Evolutionary conservation across 2,113 vertebrate species (phyloP).

Genomic region (Marmota monax): DNA sequence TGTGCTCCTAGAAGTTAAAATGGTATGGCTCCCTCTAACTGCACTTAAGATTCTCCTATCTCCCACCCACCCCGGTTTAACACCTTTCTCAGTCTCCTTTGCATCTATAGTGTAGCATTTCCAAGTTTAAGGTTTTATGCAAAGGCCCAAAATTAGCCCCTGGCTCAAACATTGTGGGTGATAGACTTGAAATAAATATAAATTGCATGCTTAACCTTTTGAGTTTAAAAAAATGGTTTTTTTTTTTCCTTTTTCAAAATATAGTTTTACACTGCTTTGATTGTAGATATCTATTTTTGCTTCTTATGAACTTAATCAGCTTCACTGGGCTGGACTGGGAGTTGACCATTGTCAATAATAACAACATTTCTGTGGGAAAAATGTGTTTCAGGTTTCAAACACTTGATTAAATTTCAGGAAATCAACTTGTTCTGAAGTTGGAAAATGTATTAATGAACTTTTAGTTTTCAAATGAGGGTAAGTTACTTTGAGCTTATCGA

Average conservation of each 20-base stretch:
- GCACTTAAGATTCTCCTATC: neutral
- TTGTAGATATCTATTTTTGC: neutral
- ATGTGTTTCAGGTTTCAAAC: constrained; percentile 50
- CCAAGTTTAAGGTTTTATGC: neutral
- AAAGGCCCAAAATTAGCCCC: neutral
- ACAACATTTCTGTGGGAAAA: constrained; percentile 46
- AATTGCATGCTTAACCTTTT: neutral
- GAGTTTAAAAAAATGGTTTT: neutral
- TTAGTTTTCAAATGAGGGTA: constrained; percentile 22
- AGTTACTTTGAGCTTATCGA: neutral
- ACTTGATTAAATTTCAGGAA: constrained; percentile 26
- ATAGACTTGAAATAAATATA: constrained; percentile 13
- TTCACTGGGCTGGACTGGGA: neutral
- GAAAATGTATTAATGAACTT: neutral
- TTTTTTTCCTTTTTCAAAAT: neutral
- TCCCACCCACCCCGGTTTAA: neutral
- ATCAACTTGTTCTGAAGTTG: neutral
- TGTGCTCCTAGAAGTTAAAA: neutral
- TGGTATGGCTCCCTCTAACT: neutral
- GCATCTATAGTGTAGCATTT: neutral
- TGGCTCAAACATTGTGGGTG: neutral
- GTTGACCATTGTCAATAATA: constrained; percentile 46
- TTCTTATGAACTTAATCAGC: constrained; percentile 1
- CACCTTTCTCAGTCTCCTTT: no score
- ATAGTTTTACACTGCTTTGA: neutral